Base-by-base conservation (phyloP, 1,140 invertebrate genomes). In the Ceratina japonica region DNA sequence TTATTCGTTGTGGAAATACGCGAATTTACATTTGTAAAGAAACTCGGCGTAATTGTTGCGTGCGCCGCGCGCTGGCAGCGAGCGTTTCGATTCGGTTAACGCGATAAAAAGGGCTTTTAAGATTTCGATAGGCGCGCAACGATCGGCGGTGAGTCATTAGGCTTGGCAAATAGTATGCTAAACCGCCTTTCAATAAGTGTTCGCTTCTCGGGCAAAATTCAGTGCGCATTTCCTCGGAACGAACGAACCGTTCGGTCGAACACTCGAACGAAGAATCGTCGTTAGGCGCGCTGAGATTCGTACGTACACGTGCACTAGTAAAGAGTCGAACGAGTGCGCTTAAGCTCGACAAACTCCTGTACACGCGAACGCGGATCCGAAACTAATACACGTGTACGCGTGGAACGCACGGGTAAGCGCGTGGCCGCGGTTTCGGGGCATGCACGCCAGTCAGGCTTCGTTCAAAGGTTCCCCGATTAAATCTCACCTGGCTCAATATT, bases 401-500 rank as follows among this genome's bases (percentile, higher is more conserved):
- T 27, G 51, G 18, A 56, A 31, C 59, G 73, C 70, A 79, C 62
- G 31, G 22, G 61, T 44, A 71, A 69, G 75, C 64, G 49, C 15
- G 56, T 56, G 65, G 64, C 63, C 58, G 51, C 51, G 74, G 64
- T 70, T 80, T 77, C 66, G 52, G 76, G 12, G 58, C 75, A 74
- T 85, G 85, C 85, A 86, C 76, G 86, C 81, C 80, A 85, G 64
- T 83, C 75, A 59, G 77, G 73, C 77, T 85, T 87, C 85, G 81
- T 85, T 87, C 83, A 81, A 85, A 87, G 83, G 64, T 73, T 44
- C 76, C 31, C 69, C 77, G 86, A 87, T 87, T 85, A 87, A 88
- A 88, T 88, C 86, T 85, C 80, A 83, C 79, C 73, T 77, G 75
- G 85, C 81, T 88, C 87, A 86, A 88, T 87, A 84, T 88, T 88